These are phyloP conservation scores for Camponotus fellah DNA, from an alignment of 2,888 invertebrate species.

Conservation along the genomic window DNA sequence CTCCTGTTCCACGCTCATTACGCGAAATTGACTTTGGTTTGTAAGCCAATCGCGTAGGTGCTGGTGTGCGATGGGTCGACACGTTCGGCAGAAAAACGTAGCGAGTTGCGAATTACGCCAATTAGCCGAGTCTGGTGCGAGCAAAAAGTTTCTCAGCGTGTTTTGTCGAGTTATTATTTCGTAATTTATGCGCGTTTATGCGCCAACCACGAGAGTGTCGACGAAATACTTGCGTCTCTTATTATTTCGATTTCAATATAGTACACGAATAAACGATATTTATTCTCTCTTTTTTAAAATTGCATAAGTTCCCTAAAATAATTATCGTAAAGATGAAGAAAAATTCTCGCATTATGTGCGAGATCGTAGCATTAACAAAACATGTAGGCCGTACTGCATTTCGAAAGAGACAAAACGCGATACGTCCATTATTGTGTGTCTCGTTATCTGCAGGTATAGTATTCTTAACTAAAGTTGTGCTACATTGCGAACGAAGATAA, in stretches of 20 bases:
- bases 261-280: not conserved
- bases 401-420: conserved; percentile 14
- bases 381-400: not conserved
- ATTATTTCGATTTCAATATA: not conserved
- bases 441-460: conserved; percentile 13
- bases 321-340: not conserved
- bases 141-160: conserved; percentile 5
- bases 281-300: not conserved
- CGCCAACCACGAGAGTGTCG: not conserved
- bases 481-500: conserved; percentile 38
- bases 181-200: conserved; percentile 3
- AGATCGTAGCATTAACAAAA: not conserved
- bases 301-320: not conserved
- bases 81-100: conserved; percentile 35
- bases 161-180: conserved; percentile 10
- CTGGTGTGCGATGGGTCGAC: conserved; percentile 19
- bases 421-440: conserved; percentile 2
- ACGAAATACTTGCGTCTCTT: not conserved
- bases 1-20: conserved; percentile 12
- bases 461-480: not conserved
- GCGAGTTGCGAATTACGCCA: conserved; percentile 26
- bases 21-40: conserved; percentile 35
- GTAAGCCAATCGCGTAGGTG: conserved; percentile 42
- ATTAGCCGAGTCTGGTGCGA: conserved; percentile 13
- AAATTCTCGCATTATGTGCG: not conserved